Base-by-base conservation (phyloP, 2,888 invertebrate genomes). In the Erebia epiphron region DNA sequence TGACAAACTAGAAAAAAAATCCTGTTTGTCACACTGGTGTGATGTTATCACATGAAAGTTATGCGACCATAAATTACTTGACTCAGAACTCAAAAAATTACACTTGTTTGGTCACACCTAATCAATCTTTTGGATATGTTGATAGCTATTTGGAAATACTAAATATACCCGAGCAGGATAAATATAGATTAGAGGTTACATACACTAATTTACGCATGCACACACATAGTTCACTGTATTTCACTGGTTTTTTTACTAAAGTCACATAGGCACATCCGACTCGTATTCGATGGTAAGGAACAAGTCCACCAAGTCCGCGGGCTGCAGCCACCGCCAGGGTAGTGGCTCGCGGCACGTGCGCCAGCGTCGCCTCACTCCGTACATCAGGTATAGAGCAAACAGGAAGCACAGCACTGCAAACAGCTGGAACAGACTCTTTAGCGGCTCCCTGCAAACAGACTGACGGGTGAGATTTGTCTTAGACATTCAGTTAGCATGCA, bases 191-290 rank as follows among this genome's bases (percentile, higher is more conserved):
- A n/a, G n/a, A n/a, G 35, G 35, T 35, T 26, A 35, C 35, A 35
- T 7, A 35, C 35, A 35, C 35, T 35, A 35, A 35, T 35, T 35
- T 35, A 35, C 35, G 1, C 35, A 35, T 35, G 7, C 35, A 35
- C 35, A 35, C 35, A 35, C 35, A 1, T 35, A 35, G 35, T 16
- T 16, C 54, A 54, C 54, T 54, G 10, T 16, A 7, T 35, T 26
- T 26, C 16, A 52, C 10, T 18, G 16, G 16, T 18, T 10, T 11
- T 2, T 18, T 16, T 10, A 11, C 54, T 10, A 54, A 0, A 54
- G 54, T 70, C 82, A 93, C 92, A 92, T 91, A 1, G 92, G 92
- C 72, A 92, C 90, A 13, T 92, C 92, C 0, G 89, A 86, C 0
- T 88, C 87, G n/a, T 92, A 92, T 69, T 92, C 91, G 62, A 92